Conservation (phyloP, 2,113 vertebrate species). For the Nerophis lumbriciformis region DNA sequence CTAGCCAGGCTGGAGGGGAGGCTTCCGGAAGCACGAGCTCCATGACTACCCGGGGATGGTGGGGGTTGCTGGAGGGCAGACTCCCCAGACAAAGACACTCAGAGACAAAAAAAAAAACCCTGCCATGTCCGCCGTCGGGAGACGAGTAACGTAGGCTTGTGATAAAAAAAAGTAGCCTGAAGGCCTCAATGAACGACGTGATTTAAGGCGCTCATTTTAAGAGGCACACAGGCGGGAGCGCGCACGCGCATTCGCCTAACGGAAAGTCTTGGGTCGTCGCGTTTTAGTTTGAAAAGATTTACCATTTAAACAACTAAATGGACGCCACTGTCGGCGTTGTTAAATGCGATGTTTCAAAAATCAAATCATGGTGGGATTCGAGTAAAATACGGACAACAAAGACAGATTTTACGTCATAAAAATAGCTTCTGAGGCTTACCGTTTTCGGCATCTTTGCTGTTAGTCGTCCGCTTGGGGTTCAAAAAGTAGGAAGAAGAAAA, state of each 20-base stretch:
- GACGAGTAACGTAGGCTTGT: too few species aligned
- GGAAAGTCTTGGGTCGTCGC: constrained; percentile 45
- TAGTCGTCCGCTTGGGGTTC: constrained; percentile 18
- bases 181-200: constrained; percentile 3
- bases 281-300: constrained; percentile 17
- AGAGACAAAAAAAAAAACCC: background rate
- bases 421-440: constrained; percentile 48
- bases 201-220: constrained; percentile 43
- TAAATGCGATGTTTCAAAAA: background rate
- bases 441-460: constrained; percentile 73
- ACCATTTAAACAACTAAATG: background rate
- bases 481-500: background rate
- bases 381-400: background rate
- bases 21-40: constrained; percentile 36
- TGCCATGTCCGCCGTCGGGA: background rate
- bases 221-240: constrained; percentile 36
- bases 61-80: background rate
- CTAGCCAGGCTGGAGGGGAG: constrained; percentile 25
- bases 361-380: background rate
- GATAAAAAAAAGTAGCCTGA: background rate
- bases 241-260: constrained; percentile 56
- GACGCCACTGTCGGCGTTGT: background rate
- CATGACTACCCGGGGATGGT: constrained; percentile 19
- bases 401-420: background rate
- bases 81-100: background rate